phyloP scores from a whole-genome alignment of 2,888 invertebrate species.

The Allacma fusca region DNA sequence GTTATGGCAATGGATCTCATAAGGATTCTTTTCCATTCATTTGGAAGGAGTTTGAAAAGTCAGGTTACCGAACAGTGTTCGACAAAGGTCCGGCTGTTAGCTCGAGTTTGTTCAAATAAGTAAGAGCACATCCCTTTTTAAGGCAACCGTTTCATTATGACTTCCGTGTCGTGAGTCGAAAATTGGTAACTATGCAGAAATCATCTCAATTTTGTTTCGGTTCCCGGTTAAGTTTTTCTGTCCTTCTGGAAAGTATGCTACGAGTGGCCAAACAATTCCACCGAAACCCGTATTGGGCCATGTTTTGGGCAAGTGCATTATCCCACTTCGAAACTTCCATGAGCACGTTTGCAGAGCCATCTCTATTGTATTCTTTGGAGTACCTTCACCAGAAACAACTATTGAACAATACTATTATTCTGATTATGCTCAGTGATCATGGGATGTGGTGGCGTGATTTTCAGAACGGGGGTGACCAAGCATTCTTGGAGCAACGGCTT shows the following conservation, averaged over 20 bases:
- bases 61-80: slow-evolving; percentile 79
- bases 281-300: slow-evolving; percentile 42
- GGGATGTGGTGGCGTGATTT: slow-evolving; percentile 64
- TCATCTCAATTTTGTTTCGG: background rate
- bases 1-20: slow-evolving; percentile 71
- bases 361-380: slow-evolving; percentile 62
- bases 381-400: slow-evolving; percentile 59
- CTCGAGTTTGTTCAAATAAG: slow-evolving; percentile 73
- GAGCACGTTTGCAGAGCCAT: slow-evolving; percentile 63
- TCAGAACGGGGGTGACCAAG: slow-evolving; percentile 64
- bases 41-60: slow-evolving; percentile 80
- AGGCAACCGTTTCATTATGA: slow-evolving; percentile 78
- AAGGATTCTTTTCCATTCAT: slow-evolving; percentile 84
- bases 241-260: slow-evolving; percentile 52
- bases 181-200: slow-evolving; percentile 50
- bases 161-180: slow-evolving; percentile 69
- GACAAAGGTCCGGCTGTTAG: slow-evolving; percentile 83
- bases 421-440: slow-evolving; percentile 65
- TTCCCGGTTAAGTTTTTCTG: background rate
- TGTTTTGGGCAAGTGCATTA: slow-evolving; percentile 63
- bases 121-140: slow-evolving; percentile 74
- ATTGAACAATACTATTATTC: slow-evolving; percentile 62
- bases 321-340: slow-evolving; percentile 64
- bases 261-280: slow-evolving; percentile 74
- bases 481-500: slow-evolving; percentile 59